Base-by-base conservation (phyloP, 2,888 invertebrate genomes). In the Octonoba sinensis region DNA sequence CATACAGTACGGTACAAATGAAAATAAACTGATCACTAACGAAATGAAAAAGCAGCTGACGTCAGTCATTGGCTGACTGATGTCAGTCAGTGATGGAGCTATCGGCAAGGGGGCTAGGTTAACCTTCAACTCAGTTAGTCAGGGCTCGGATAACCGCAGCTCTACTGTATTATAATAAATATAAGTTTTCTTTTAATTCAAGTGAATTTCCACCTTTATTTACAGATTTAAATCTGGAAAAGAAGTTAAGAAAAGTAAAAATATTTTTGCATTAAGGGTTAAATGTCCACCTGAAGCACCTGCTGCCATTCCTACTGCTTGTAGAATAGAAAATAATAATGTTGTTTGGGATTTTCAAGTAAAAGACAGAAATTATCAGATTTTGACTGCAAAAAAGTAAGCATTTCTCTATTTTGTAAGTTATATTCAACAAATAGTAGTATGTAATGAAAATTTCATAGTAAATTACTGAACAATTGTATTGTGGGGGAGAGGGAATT, bases 201-300 rank as follows among this genome's bases (percentile, higher is more conserved):
- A 46, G 60, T 46, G 12, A 36, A 27, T 51, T 44, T 51, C 51
- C 20, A 16, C 16, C 1, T 75, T 59, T 49, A 47, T 49, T 49
- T 27, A 56, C 44, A 87, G 95, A 82, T 96, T 96, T 89, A 93
- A 95, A 87, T 94, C 94, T 88, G 96, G 95, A 0, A 91, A 93
- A 69, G 96, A 96, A 90, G 93, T 94, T 87, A 95, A 95, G 88
- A 95, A 95, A 88, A 92, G 93, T 75, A 92, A 93, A 46, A 93
- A 93, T 12, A 93, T 95, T 86, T 96, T 95, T 93, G 95, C 95
- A 0, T 90, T 96, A 86, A 91, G 96, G 16, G 90, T 92, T 83
- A 91, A 88, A 27, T 85, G 87, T 11, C 88, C 89, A 15, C 89
- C 89, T 1, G 86, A 87, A 8, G 86, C 87, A 1, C 88, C 89